Evolutionary conservation across 2,797 vertebrate genomes (phyloP).

Genomic region (Salmo trutta): DNA sequence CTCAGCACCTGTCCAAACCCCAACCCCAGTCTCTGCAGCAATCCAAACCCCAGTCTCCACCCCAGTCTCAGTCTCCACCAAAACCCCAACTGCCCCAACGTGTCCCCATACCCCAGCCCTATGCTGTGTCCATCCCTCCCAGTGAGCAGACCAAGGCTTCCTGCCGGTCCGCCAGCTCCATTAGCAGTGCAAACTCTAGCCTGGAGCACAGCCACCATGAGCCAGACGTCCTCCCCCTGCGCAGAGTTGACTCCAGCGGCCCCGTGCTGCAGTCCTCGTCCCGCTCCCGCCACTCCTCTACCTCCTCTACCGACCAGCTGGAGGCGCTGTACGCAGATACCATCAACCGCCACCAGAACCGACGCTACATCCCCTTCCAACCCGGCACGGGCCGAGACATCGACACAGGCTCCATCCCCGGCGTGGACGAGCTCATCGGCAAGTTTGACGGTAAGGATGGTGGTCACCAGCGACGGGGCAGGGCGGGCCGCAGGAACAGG

Average conservation of each 20-base stretch:
- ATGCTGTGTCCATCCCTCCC: slow-evolving; percentile 45
- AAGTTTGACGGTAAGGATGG: slow-evolving; percentile 87
- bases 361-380: slow-evolving; percentile 93
- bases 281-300: slow-evolving; percentile 83
- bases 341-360: slow-evolving; percentile 93
- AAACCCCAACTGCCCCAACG: slow-evolving; percentile 21
- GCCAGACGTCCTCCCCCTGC: slow-evolving; percentile 89
- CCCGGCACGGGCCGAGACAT: slow-evolving; percentile 95
- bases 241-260: slow-evolving; percentile 85
- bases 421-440: slow-evolving; percentile 90
- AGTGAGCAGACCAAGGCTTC: slow-evolving; percentile 60
- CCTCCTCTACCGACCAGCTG: slow-evolving; percentile 84
- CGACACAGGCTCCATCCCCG: slow-evolving; percentile 88
- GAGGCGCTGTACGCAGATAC: slow-evolving; percentile 87
- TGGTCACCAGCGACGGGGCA: slow-evolving; percentile 81
- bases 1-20: slow-evolving; percentile 44
- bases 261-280: slow-evolving; percentile 77
- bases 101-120: slow-evolving; percentile 53
- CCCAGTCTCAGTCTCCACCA: slow-evolving; percentile 24
- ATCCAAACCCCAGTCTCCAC: slow-evolving; percentile 2
- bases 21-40: slow-evolving; percentile 37
- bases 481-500: slow-evolving; percentile 85
- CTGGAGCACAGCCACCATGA: slow-evolving; percentile 72
- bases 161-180: slow-evolving; percentile 60
- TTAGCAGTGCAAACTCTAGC: slow-evolving; percentile 71